These are phyloP conservation scores for Pristionchus japonicus DNA, from an alignment of 2,888 invertebrate species.

Conservation along the genomic window DNA sequence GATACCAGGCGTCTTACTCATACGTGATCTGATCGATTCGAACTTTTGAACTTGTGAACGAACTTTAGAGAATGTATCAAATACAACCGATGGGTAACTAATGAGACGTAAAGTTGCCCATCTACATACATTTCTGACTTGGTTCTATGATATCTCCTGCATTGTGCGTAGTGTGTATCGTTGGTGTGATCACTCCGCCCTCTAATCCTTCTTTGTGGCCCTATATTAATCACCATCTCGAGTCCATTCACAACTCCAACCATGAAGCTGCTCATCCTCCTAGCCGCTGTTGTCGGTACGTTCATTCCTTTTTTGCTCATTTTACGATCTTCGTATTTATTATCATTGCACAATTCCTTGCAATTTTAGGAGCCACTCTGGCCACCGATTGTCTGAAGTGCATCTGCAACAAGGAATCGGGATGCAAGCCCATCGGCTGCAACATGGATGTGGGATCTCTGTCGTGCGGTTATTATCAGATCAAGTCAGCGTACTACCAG, in stretches of 20 bases:
- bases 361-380: constrained; percentile 51
- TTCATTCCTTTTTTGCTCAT: neutral
- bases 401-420: constrained; percentile 67
- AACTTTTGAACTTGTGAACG: no score
- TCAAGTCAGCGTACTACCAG: constrained; percentile 74
- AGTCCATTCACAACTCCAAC: neutral
- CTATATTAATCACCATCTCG: neutral
- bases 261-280: constrained; percentile 22
- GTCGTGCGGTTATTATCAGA: constrained; percentile 71
- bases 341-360: neutral
- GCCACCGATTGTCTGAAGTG: constrained; percentile 62
- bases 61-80: no score
- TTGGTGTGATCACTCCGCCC: neutral
- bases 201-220: neutral
- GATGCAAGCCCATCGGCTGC: constrained; percentile 69
- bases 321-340: neutral
- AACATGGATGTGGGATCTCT: constrained; percentile 68
- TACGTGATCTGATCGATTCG: no score
- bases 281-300: constrained; percentile 1
- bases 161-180: neutral
- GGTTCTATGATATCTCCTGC: neutral
- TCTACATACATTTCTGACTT: neutral
- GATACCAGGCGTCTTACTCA: neutral
- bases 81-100: no score
- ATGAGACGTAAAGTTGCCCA: no score